A percentile compares a stretch with the other conserved stretches of the same genome.
These are phyloP conservation scores for Clamator glandarius DNA, from an alignment of 2,797 vertebrate genomes.

Conservation along the genomic window DNA sequence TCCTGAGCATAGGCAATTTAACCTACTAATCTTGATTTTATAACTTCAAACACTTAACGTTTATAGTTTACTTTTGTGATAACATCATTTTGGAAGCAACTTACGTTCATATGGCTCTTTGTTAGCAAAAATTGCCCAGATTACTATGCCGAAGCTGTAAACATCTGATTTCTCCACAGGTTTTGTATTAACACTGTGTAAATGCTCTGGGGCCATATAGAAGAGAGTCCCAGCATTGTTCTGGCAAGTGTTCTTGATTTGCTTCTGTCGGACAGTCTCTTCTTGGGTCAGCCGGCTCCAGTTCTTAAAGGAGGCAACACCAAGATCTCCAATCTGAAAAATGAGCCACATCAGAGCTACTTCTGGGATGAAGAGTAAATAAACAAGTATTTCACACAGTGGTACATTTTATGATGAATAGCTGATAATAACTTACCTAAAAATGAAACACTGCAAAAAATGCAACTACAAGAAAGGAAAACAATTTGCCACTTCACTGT, in stretches of 20 bases:
- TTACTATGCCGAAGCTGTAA: conserved; percentile 94
- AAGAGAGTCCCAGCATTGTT: conserved; percentile 88
- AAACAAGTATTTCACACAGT: background rate
- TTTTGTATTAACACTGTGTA: conserved; percentile 79
- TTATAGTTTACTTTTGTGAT: background rate
- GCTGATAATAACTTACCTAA: background rate
- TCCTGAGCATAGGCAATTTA: background rate
- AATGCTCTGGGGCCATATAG: conserved; percentile 96
- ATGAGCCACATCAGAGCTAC: background rate
- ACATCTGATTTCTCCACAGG: conserved; percentile 93
- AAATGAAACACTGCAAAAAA: background rate
- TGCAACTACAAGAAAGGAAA: background rate
- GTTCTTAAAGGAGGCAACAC: conserved; percentile 87
- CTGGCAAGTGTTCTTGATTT: conserved; percentile 3
- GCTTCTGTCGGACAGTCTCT: conserved; percentile 81
- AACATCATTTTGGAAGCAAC: conserved; percentile 6
- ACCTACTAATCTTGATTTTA: background rate
- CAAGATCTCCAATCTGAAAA: conserved; percentile 92
- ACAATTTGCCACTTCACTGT: background rate
- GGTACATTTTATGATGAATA: background rate
- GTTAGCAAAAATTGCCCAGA: conserved; percentile 91
- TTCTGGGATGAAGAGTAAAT: background rate
- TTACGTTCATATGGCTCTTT: conserved; percentile 92
- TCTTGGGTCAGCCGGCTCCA: conserved; percentile 93
- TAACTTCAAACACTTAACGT: background rate